These are phyloP conservation scores for Hoplostethus atlanticus DNA, from an alignment of 2,797 vertebrate species.

Conservation along the genomic window DNA sequence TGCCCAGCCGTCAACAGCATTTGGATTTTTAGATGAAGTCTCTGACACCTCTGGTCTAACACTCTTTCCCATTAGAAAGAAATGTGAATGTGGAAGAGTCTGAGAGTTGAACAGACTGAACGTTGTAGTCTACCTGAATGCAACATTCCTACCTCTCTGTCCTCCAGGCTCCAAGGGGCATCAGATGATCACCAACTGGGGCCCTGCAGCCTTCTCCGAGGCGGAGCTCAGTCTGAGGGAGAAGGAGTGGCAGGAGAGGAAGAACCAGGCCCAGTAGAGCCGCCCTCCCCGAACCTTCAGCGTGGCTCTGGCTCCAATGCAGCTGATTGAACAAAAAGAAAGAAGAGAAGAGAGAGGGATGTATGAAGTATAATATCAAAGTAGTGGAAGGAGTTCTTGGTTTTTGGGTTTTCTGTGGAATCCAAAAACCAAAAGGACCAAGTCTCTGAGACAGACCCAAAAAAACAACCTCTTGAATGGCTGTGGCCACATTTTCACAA, in stretches of 20 bases:
- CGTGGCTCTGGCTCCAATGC: background rate
- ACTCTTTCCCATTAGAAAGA: no score
- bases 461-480: no score
- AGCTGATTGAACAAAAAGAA: background rate
- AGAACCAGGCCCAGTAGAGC: conserved; percentile 80
- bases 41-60: no score
- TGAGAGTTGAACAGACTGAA: no score
- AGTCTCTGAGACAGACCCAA: background rate
- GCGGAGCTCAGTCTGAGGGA: conserved; percentile 90
- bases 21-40: no score
- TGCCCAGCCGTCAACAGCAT: no score
- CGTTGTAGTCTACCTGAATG: no score
- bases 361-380: background rate
- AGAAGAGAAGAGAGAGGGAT: background rate
- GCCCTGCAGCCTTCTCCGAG: conserved; percentile 92
- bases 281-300: background rate
- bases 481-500: no score
- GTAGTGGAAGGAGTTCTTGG: background rate
- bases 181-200: conserved; percentile 94
- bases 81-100: no score
- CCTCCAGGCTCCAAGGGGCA: conserved; percentile 89
- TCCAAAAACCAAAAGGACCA: background rate
- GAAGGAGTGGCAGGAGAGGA: conserved; percentile 93
- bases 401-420: conserved; percentile 1
- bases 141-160: background rate